Percentiles rank a stretch among this genome's conserved stretches.
Evolutionary conservation across 1,140 invertebrate species (phyloP).

Genomic region (Bombus vancouverensis): DNA sequence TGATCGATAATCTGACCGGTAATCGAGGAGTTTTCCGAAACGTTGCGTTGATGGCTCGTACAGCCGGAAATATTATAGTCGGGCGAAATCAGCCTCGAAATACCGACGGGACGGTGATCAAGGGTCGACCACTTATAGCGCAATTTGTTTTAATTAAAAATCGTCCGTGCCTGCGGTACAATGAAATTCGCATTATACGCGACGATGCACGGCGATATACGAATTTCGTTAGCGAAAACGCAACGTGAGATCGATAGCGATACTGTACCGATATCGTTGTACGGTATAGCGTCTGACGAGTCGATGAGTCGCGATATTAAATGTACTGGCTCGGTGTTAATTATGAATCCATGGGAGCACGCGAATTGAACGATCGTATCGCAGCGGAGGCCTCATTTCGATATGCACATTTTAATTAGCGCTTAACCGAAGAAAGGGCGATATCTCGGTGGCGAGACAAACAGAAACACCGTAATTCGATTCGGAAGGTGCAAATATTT

Average conservation of each 20-base stretch:
- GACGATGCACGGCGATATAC: background rate
- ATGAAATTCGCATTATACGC: background rate
- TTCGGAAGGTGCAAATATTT: constrained; percentile 66
- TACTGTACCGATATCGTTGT: background rate
- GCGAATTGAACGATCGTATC: background rate
- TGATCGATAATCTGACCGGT: constrained; percentile 62
- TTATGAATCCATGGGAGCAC: background rate
- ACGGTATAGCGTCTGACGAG: background rate
- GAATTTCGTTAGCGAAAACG: background rate
- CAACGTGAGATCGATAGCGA: background rate
- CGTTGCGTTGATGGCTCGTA: constrained; percentile 9
- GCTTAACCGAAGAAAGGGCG: background rate
- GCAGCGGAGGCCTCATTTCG: background rate
- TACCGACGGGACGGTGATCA: constrained; percentile 25
- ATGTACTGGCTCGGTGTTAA: constrained; percentile 1
- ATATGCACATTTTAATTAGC: constrained; percentile 63
- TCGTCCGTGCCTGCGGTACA: background rate
- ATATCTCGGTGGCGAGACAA: constrained; percentile 37
- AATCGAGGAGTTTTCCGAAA: constrained; percentile 59
- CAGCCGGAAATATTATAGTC: constrained; percentile 30
- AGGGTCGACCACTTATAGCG: constrained; percentile 33
- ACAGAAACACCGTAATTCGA: constrained; percentile 66
- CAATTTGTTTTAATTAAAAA: constrained; percentile 62
- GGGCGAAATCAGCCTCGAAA: constrained; percentile 39
- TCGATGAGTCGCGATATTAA: constrained; percentile 7